Evolutionary conservation across 2,113 vertebrate genomes (phyloP), one percentile per base, ranked within the genome.

Genomic region (Trachemys scripta): DNA sequence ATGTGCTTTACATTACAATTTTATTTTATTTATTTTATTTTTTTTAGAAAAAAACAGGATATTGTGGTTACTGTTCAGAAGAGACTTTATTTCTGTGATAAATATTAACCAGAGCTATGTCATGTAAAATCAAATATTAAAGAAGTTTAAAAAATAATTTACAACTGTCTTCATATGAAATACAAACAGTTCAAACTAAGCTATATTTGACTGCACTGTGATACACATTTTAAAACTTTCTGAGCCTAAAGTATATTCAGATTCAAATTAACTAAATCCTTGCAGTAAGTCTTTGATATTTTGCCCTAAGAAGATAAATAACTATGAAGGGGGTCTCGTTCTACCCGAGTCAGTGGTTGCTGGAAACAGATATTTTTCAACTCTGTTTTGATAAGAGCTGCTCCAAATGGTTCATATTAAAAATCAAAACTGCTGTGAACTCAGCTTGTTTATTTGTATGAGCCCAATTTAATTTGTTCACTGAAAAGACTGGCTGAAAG

Each of bases 321-420:
- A 62, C 42, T 56, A 54, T 51, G 85, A 88, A 82, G 91, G 6
- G 87, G 10, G 72, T 76, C 89, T 80, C 5, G 38, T 88, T 94
- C 6, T 57, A 82, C 14, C 35, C 84, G 81, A 90, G 38, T 83
- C 69, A 80, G 31, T 25, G 62, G 81, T 87, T 89, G 0, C 9
- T 88, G 35, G 10, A 85, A 53, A 95, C 14, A 62, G 75, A 80
- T 82, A 80, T n/a, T 97, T 92, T 93, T 95, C 62, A 19, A 5
- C 9, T 88, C 93, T 94, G 57, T 96, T 97, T 92, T 96, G 17
- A 88, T 92, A 96, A 96, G 56, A 94, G 51, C 10, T 78, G 65
- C 62, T 78, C 45, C 95, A 80, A 87, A 89, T 87, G 78, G 78
- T 82, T 97, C 49, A 76, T 89, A 93, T 93, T 97, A 93, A 90